Percentiles rank a stretch among this genome's conserved stretches.
phyloP scores from a whole-genome alignment of 2,888 invertebrate species.

The Apantesis nais region DNA sequence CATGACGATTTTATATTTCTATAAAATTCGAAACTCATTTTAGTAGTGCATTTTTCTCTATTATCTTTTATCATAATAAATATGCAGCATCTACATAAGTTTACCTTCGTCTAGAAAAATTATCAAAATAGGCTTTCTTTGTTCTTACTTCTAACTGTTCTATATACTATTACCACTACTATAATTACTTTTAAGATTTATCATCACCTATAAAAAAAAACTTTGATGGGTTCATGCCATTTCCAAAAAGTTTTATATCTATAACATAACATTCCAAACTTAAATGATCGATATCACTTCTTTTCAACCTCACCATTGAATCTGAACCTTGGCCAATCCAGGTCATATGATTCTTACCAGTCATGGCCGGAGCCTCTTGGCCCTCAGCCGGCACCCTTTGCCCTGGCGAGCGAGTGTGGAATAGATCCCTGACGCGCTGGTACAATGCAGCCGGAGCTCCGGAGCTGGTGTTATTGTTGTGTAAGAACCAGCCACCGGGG shows the following conservation, averaged over 20 bases:
- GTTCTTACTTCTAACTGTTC: too few species aligned
- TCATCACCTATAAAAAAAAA: too few species aligned
- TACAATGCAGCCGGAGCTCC: constrained; percentile 90
- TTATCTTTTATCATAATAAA: background rate
- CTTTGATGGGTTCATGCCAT: too few species aligned
- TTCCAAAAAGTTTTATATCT: too few species aligned
- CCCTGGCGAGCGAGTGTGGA: constrained; percentile 86
- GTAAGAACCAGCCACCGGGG: constrained; percentile 90
- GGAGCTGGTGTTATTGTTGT: constrained; percentile 67
- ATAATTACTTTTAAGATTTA: too few species aligned
- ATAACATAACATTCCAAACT: too few species aligned
- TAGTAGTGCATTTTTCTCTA: background rate
- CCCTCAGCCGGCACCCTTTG: constrained; percentile 77
- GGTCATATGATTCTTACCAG: constrained; percentile 61
- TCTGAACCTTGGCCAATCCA: background rate
- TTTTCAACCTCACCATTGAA: too few species aligned
- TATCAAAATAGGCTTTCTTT: background rate
- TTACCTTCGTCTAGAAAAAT: background rate
- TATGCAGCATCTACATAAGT: background rate
- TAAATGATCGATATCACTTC: too few species aligned
- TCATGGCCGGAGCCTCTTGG: constrained; percentile 83
- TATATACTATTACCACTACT: too few species aligned
- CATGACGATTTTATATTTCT: background rate
- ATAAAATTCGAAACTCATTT: background rate
- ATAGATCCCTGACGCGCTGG: constrained; percentile 93